These are phyloP conservation scores for Alligator sinensis DNA, from an alignment of 2,113 vertebrate species.

Conservation along the genomic window DNA sequence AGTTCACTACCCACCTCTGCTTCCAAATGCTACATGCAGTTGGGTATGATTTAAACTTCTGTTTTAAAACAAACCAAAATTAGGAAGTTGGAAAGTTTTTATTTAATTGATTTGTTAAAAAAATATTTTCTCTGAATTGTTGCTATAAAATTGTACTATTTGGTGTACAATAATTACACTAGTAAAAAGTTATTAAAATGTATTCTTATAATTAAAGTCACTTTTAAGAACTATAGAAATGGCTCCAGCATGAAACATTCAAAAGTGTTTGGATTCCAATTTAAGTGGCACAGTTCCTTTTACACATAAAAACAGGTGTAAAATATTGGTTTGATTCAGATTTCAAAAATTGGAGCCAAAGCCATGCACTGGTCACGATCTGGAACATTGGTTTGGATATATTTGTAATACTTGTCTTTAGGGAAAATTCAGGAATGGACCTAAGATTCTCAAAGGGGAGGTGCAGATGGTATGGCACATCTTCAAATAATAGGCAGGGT, in stretches of 20 bases:
- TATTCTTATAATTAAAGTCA: neutral
- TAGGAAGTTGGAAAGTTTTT: neutral
- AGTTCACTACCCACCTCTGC: neutral
- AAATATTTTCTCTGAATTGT: neutral
- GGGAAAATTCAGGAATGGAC: neutral
- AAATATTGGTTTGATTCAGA: neutral
- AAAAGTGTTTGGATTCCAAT: neutral
- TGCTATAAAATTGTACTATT: neutral
- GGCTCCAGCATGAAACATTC: neutral
- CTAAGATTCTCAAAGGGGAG: too few relatives aligned
- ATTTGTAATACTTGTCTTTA: neutral
- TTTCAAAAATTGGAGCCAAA: neutral
- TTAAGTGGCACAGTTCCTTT: neutral
- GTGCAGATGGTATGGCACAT: too few relatives aligned
- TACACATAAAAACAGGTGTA: neutral
- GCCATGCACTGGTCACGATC: neutral
- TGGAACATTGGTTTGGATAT: neutral
- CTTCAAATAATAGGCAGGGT: too few relatives aligned
- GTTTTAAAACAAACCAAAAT: neutral
- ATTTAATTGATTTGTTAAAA: neutral
- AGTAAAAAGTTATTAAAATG: neutral
- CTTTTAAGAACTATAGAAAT: neutral
- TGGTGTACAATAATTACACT: neutral
- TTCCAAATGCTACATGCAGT: slow-evolving; percentile 1
- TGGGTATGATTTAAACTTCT: slow-evolving; percentile 31